Percentiles rank a stretch among this genome's conserved stretches.
These are phyloP conservation scores for Heptranchias perlo DNA, from an alignment of 2,113 vertebrate species.

Conservation along the genomic window DNA sequence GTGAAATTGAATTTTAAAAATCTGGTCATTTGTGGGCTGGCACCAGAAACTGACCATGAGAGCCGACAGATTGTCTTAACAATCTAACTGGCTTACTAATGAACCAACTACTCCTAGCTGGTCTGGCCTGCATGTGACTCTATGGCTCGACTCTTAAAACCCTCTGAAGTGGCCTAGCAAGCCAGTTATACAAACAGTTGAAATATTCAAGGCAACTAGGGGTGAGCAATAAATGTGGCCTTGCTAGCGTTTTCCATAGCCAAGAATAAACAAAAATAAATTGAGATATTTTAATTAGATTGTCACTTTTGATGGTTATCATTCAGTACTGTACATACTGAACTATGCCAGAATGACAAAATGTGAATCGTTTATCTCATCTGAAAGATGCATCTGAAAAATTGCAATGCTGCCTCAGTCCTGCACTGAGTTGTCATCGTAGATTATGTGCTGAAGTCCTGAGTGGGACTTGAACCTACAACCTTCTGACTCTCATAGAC, in stretches of 20 bases:
- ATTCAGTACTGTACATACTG: neutral
- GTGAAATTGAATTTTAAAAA: no score
- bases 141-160: neutral
- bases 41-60: no score
- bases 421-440: neutral
- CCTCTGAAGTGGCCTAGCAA: neutral
- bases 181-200: neutral
- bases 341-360: neutral
- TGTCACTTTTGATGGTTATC: neutral
- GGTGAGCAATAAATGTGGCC: no score
- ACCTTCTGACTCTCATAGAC: neutral
- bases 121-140: neutral
- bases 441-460: neutral
- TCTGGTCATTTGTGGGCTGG: no score
- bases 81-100: neutral
- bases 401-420: neutral
- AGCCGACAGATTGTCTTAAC: no score
- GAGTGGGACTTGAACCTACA: neutral
- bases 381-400: neutral
- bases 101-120: neutral
- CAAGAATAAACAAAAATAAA: neutral
- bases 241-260: neutral
- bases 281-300: neutral
- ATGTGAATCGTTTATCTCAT: neutral
- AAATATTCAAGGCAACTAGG: no score